These are phyloP conservation scores for Rhopalosiphum maidis DNA, from an alignment of 1,140 invertebrate genomes.

Conservation along the genomic window DNA sequence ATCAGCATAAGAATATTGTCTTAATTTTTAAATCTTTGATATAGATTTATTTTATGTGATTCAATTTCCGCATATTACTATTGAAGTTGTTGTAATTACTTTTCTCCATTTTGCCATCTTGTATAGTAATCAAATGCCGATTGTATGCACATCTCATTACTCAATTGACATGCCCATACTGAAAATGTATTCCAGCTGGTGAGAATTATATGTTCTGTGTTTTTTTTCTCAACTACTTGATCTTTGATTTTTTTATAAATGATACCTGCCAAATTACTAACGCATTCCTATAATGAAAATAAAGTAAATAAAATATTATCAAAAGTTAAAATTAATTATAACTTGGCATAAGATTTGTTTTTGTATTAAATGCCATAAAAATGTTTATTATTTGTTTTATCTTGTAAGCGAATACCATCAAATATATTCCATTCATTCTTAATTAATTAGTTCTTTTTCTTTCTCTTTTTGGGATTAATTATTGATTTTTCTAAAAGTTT, in stretches of 20 bases:
- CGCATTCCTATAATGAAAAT: conserved; percentile 1
- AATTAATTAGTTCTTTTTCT: no score
- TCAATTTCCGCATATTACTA: background rate
- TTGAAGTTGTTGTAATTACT: background rate
- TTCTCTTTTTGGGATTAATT: background rate
- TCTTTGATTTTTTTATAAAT: conserved; percentile 36
- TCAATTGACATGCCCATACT: conserved; percentile 9
- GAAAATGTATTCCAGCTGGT: conserved; percentile 46
- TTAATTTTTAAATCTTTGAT: background rate
- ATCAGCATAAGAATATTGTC: background rate
- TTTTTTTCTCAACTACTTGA: background rate
- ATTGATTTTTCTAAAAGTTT: background rate
- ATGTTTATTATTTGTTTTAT: background rate
- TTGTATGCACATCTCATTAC: background rate
- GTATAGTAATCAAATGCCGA: background rate
- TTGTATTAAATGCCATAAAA: background rate
- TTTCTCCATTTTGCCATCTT: conserved; percentile 26
- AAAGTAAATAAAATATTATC: background rate
- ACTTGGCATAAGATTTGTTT: no score
- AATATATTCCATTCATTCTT: no score
- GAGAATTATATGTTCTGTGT: background rate
- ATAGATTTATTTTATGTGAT: background rate
- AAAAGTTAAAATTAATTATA: no score
- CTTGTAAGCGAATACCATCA: no score
- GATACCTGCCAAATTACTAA: background rate